Evolutionary conservation across 2,797 vertebrate species (phyloP).

Genomic region (Lerista edwardsae): DNA sequence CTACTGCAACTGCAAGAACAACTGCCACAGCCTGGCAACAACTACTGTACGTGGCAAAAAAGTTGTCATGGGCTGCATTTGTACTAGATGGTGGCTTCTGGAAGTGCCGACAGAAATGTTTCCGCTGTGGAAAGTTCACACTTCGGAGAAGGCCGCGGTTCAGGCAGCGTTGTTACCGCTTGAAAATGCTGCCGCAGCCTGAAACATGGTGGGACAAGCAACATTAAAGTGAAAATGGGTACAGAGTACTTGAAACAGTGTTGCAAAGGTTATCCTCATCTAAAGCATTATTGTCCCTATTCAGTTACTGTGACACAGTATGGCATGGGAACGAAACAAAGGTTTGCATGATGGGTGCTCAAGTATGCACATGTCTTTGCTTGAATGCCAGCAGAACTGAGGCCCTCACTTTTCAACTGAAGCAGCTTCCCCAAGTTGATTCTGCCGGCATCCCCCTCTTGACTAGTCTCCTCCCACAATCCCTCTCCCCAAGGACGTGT

Average conservation of each 20-base stretch:
- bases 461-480: no score
- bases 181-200: neutral
- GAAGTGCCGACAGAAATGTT: neutral
- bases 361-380: no score
- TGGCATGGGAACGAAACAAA: no score
- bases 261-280: neutral
- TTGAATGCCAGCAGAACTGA: neutral
- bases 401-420: no score
- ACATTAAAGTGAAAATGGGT: neutral
- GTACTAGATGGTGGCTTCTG: conserved; percentile 6
- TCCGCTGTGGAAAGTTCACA: neutral
- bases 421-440: no score
- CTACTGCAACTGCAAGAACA: neutral
- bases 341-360: no score
- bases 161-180: neutral
- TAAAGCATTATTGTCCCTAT: neutral
- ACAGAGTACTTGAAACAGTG: neutral
- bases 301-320: neutral
- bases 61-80: neutral
- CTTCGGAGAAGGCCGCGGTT: neutral
- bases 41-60: neutral
- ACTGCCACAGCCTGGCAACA: conserved; percentile 7
- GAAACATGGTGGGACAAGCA: neutral
- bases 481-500: no score
- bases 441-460: no score